phyloP scores from a whole-genome alignment of 2,888 invertebrate genomes.

The Parnassius mnemosyne region DNA sequence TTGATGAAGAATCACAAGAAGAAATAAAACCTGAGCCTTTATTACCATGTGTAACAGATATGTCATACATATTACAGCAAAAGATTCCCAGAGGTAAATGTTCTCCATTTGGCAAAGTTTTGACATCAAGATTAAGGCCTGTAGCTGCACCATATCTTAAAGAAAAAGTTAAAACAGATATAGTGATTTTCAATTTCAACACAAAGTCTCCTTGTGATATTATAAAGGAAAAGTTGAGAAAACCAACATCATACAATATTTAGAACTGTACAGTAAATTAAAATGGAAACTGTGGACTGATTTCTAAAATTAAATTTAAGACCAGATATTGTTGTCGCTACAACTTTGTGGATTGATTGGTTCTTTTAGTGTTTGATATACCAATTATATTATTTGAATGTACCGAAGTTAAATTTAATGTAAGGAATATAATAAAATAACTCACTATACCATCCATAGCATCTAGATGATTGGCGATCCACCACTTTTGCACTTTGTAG shows the following conservation, averaged over 20 bases:
- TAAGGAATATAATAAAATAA: too few relatives aligned
- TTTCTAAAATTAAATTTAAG: too few relatives aligned
- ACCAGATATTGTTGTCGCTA: too few relatives aligned
- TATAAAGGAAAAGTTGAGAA: slow-evolving; percentile 48
- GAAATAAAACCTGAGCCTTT: slow-evolving; percentile 36
- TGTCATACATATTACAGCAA: slow-evolving; percentile 54
- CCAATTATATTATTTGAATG: too few relatives aligned
- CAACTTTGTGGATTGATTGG: too few relatives aligned
- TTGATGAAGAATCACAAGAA: slow-evolving; percentile 32
- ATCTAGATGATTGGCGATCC: too few relatives aligned
- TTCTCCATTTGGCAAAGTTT: slow-evolving; percentile 62
- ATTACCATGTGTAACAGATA: slow-evolving; percentile 53
- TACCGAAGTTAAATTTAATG: too few relatives aligned
- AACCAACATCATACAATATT: slow-evolving; percentile 38
- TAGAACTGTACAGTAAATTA: background rate
- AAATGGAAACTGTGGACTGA: too few relatives aligned
- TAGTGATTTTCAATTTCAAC: slow-evolving; percentile 55
- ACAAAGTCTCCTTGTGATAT: slow-evolving; percentile 65
- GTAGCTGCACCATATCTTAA: slow-evolving; percentile 57
- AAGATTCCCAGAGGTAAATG: slow-evolving; percentile 50
- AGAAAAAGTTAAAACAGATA: slow-evolving; percentile 38
- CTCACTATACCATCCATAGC: too few relatives aligned
- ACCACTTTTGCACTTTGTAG: too few relatives aligned
- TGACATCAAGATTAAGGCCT: slow-evolving; percentile 49
- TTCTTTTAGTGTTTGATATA: too few relatives aligned